Base-by-base conservation (phyloP, 1,140 invertebrate species). In the Habropoda laboriosa region DNA sequence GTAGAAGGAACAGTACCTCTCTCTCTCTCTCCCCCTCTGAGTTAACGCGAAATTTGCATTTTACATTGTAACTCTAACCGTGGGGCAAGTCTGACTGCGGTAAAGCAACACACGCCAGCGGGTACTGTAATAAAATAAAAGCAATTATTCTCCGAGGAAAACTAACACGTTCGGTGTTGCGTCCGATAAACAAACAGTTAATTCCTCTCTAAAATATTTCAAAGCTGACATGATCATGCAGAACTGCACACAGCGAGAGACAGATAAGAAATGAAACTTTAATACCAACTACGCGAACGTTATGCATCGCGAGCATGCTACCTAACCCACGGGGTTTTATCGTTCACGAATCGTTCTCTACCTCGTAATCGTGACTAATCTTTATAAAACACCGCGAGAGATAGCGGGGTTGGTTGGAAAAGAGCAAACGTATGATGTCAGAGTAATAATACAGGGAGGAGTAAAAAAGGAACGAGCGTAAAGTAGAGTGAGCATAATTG, bases 221-320 rank as follows among this genome's bases (percentile, higher is more conserved):
- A 38, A 35, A 45, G 21, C n/a, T 2, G 21, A 13, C 21, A 24
- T n/a, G n/a, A n/a, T 18, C 47, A 18, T 27, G 40, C 27, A 5
- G 27, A 55, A 55, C 35, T 16, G 1, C 2, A n/a, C n/a, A n/a
- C n/a, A n/a, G n/a, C n/a, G n/a, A n/a, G n/a, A n/a, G 10, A 55
- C 32, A 55, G 67, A 70, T 42, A 60, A 61, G 30, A 27, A 47
- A 73, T 58, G 47, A 27, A 49, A 27, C 16, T 49, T 18, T 27
- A 61, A 73, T 61, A n/a, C 42, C n/a, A n/a, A n/a, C n/a, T n/a
- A 73, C 71, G 7, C 5, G 42, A 35, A n/a, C 42, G n/a, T 61
- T 38, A 73, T 61, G 42, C 57, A 27, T 47, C 42, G 40, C 16
- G 16, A 40, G 55, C 57, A 38, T 49, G 42, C n/a, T 3, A 61